A percentile compares a stretch with the other conserved stretches of the same genome.
Conservation (phyloP, 2,888 invertebrate species). For the Agrochola circellaris region DNA sequence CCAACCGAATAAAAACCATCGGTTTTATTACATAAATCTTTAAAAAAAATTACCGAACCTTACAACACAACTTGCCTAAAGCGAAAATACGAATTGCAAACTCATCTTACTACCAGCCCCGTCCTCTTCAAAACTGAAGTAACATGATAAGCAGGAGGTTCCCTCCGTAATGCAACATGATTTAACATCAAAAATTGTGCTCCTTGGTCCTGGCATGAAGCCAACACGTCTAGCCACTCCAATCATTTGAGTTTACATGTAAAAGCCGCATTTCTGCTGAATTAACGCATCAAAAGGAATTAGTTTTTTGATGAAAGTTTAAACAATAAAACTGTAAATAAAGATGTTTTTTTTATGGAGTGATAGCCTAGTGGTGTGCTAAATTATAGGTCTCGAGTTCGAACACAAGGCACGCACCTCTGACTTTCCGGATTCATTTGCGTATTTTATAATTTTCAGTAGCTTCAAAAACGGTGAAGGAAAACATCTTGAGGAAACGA, state of each 20-base stretch:
- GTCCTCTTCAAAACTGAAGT: conserved; percentile 29
- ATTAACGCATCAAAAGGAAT: not conserved
- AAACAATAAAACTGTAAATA: not conserved
- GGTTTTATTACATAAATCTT: no score
- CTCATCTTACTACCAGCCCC: not conserved
- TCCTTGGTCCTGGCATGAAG: conserved; percentile 33
- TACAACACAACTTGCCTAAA: not conserved
- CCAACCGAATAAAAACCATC: no score
- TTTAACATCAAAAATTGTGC: conserved; percentile 36
- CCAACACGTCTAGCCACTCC: conserved; percentile 50
- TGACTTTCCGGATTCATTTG: no score
- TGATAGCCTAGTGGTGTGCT: no score
- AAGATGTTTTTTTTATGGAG: no score
- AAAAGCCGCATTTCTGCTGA: conserved; percentile 19
- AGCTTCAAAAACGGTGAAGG: no score
- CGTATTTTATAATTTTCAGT: no score
- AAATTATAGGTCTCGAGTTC: no score
- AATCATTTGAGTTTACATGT: conserved; percentile 34
- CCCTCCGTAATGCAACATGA: conserved; percentile 41
- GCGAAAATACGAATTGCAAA: not conserved
- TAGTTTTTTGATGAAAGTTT: conserved; percentile 1
- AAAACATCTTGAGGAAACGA: no score
- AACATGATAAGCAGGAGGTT: conserved; percentile 21
- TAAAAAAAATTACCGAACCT: not conserved
- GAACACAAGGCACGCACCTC: no score